Evolutionary conservation across 2,797 vertebrate species (phyloP), one percentile per base, ranked within the genome.

Genomic region (Graptemys geographica): DNA sequence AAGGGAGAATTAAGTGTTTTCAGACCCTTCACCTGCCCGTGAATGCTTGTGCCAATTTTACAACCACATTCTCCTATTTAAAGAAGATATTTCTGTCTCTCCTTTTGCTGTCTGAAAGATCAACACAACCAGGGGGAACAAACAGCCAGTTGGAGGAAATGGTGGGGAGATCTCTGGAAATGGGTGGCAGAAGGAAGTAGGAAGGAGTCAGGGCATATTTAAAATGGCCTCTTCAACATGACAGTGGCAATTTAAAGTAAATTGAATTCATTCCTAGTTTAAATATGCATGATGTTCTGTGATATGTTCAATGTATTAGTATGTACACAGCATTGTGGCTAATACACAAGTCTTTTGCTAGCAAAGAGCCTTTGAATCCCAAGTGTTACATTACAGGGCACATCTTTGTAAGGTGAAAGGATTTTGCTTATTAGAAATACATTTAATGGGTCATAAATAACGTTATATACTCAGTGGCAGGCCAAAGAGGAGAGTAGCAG

Each of bases 401-500:
- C 62, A 65, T n/a, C 62, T 65, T 65, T n/a, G 62, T 19, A 65
- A 21, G 16, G 8, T 65, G 62, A 7, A 65, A 65, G 62, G 33
- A 65, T 65, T 65, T 65, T 65, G 16, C 16, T 62, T 65, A n/a
- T 65, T 19, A 62, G 83, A 89, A 94, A 93, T 21, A 53, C 78
- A 88, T 86, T 23, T 76, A 85, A 52, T 72, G 33, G 92, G 41
- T 90, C 88, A 88, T 27, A 27, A 93, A 89, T 85, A 89, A 52
- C 62, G 76, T 15, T 87, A 25, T 84, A 57, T 65, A 93, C 90
- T 90, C 89, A 41, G 90, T 93, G 95, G 87, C 88, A 94, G 92
- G 55, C 79, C 88, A 78, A 81, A 83, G 94, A 94, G 47, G 4
- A 91, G 37, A 94, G 53, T 53, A 83, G 41, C 89, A 95, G 87